phyloP scores from a whole-genome alignment of 2,888 invertebrate genomes.

The Graphium colonna region DNA sequence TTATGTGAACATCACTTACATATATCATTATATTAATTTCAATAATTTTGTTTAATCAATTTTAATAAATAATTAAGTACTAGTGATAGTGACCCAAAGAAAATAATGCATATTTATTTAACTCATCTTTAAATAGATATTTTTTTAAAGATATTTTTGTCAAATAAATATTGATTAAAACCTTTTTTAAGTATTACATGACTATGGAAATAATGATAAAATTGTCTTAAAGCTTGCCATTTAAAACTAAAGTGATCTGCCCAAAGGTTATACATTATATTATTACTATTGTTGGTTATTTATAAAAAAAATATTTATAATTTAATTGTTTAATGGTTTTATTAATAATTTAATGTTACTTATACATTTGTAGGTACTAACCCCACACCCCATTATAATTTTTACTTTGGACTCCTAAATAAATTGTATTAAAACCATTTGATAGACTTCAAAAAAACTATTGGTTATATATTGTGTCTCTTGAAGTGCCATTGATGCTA shows the following conservation, averaged over 20 bases:
- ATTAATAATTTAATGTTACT: constrained; percentile 28
- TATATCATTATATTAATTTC: not conserved
- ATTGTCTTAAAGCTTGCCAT: constrained; percentile 52
- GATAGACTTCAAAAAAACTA: too few relatives aligned
- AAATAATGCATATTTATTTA: constrained; percentile 3
- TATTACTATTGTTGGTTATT: constrained; percentile 17
- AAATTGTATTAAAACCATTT: too few relatives aligned
- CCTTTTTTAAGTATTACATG: too few relatives aligned
- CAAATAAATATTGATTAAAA: not conserved
- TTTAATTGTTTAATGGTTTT: constrained; percentile 39
- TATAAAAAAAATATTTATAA: constrained; percentile 24
- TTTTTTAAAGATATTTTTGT: not conserved
- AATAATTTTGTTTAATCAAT: not conserved
- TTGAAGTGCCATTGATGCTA: not conserved
- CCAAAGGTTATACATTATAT: constrained; percentile 49
- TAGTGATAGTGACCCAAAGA: constrained; percentile 18
- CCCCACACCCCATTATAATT: not conserved
- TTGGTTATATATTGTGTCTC: not conserved
- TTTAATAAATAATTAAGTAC: not conserved
- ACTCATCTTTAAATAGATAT: too few relatives aligned
- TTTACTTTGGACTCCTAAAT: too few relatives aligned
- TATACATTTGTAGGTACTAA: constrained; percentile 10
- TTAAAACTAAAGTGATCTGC: constrained; percentile 55
- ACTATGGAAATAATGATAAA: not conserved
- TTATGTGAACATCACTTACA: constrained; percentile 15